phyloP scores from a whole-genome alignment of 2,797 vertebrate species.

The Centroberyx gerrardi region DNA sequence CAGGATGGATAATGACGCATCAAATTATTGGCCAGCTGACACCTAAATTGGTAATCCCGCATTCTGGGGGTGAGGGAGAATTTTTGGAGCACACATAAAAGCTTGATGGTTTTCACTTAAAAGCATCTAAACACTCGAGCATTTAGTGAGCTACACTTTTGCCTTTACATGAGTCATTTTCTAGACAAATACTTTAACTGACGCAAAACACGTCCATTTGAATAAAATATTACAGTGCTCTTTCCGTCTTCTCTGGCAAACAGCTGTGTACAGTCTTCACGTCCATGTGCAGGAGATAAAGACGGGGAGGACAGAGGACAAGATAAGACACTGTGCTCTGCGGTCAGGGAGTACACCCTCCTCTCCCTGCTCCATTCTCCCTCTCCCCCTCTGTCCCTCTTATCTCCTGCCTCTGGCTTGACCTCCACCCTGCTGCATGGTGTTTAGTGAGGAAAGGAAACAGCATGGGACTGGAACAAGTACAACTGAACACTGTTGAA shows the following conservation, averaged over 20 bases:
- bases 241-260: constrained; percentile 26
- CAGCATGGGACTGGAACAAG: constrained; percentile 55
- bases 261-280: constrained; percentile 55
- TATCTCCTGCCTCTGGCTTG: constrained; percentile 76
- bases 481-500: constrained; percentile 54
- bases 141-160: no score
- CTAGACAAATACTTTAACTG: background rate
- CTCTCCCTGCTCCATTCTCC: constrained; percentile 58
- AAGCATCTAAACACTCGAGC: background rate
- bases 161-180: no score
- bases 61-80: background rate
- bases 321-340: constrained; percentile 81
- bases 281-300: constrained; percentile 71
- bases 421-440: constrained; percentile 76
- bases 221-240: constrained; percentile 18
- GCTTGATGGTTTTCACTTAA: background rate
- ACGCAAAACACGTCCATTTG: constrained; percentile 16
- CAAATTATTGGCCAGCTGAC: no score
- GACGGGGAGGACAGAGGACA: constrained; percentile 75
- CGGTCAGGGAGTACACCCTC: constrained; percentile 75
- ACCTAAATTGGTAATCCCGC: background rate
- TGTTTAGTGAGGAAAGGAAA: constrained; percentile 63
- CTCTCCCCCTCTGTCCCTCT: constrained; percentile 69
- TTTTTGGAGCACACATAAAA: background rate
- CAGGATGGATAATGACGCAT: background rate